Base-by-base conservation (phyloP, 2,797 vertebrate genomes). In the Mustela erminea region DNA sequence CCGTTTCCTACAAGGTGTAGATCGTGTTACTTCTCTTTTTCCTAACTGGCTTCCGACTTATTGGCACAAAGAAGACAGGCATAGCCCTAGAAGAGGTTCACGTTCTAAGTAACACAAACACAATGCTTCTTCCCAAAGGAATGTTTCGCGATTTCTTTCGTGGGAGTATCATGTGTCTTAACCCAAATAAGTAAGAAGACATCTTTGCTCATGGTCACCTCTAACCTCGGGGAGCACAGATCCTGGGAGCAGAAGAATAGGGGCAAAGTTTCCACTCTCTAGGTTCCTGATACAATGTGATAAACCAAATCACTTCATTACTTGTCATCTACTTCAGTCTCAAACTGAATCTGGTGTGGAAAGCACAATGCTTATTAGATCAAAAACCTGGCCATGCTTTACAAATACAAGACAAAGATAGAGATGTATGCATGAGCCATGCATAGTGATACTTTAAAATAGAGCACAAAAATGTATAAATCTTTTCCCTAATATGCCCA, bases 321-420 rank as follows among this genome's bases (percentile, higher is more conserved):
- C 88, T 87, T 87, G 29, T 58, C 82, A 3, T 64, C 68, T 77
- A 74, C 82, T 87, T 95, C 56, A 35, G 49, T 56, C 21, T 94
- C 86, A 89, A 81, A 54, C 4, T 56, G 3, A 8, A 85, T 62
- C 93, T 86, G 38, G 87, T 94, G 87, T 92, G 64, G 91, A 96
- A 92, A 83, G 58, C n/a, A 60, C 18, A 74, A 17, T 54, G 41
- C 12, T 93, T 80, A 58, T 86, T 56, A 92, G 27, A 92, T 75
- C 18, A 87, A 70, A 97, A 72, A 62, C 14, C 13, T 85, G 27
- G n/a, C 60, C 43, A 32, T 86, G 29, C 32, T 87, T 81, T 56
- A 95, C 35, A 70, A 68, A 78, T 38, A 56, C 14, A 62, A 49
- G 70, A 52, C 58, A 89, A 90, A 92, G 43, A 85, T 18, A 80